phyloP scores from a whole-genome alignment of 2,888 invertebrate species.

The Anthrax anthrax region DNA sequence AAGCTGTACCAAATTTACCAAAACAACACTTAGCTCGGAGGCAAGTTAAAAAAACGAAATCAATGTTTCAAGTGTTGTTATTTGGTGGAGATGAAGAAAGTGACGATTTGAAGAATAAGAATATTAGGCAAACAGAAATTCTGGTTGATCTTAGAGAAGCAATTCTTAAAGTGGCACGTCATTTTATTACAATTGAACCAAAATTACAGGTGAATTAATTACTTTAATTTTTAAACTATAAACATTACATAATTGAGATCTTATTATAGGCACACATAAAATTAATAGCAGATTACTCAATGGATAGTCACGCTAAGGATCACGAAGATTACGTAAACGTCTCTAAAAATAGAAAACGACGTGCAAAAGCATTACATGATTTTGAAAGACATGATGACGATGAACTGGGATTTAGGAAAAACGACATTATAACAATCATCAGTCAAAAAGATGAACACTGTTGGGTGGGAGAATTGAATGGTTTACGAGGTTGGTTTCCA shows the following conservation, averaged over 20 bases:
- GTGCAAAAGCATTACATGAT: conserved; percentile 92
- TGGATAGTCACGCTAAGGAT: conserved; percentile 89
- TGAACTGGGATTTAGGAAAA: conserved; percentile 94
- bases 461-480: conserved; percentile 96
- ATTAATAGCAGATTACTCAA: conserved; percentile 82
- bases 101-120: conserved; percentile 84
- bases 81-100: conserved; percentile 58
- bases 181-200: conserved; percentile 88
- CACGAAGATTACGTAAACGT: conserved; percentile 92
- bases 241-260: too few species aligned
- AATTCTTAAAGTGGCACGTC: conserved; percentile 82
- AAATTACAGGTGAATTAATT: conserved; percentile 40
- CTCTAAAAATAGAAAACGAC: conserved; percentile 66
- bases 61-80: conserved; percentile 74
- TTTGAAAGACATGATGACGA: conserved; percentile 97
- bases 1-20: conserved; percentile 77
- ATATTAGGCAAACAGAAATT: conserved; percentile 95
- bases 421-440: conserved; percentile 95
- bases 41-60: conserved; percentile 81
- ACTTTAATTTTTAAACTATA: not conserved
- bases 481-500: conserved; percentile 90
- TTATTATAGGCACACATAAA: conserved; percentile 47
- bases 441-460: conserved; percentile 97
- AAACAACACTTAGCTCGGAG: conserved; percentile 79
- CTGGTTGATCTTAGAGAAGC: conserved; percentile 95